Evolutionary conservation across 2,113 vertebrate species (phyloP).

Genomic region (Colinus virginianus): DNA sequence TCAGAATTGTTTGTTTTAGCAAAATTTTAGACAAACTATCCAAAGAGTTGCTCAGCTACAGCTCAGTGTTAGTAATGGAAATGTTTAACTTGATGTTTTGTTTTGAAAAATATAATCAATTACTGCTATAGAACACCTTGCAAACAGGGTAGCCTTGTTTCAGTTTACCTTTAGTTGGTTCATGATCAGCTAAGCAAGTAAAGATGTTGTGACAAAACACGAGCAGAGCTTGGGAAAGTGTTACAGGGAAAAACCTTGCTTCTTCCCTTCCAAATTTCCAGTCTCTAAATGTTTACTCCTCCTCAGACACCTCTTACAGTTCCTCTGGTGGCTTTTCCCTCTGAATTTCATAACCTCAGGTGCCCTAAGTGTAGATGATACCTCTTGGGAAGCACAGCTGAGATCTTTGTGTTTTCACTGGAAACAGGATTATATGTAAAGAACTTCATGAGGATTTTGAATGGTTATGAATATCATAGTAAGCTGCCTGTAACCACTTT

Average conservation of each 20-base stretch:
- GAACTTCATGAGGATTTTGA: neutral
- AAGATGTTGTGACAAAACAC: neutral
- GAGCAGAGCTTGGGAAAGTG: neutral
- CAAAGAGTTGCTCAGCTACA: neutral
- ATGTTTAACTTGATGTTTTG: neutral
- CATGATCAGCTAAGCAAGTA: neutral
- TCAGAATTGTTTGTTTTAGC: neutral
- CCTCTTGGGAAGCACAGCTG: neutral
- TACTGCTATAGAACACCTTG: neutral
- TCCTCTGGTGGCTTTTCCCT: neutral
- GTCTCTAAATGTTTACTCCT: neutral
- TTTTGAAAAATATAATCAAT: neutral
- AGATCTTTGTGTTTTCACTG: neutral
- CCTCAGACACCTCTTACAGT: neutral
- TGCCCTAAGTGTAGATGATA: neutral
- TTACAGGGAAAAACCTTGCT: neutral
- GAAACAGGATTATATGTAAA: neutral
- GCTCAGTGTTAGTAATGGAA: neutral
- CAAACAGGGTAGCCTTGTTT: neutral
- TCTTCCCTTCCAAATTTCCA: neutral
- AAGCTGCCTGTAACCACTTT: neutral
- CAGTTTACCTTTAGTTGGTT: neutral
- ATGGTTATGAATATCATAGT: neutral
- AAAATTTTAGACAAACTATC: neutral
- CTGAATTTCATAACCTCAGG: neutral